Evolutionary conservation across 2,113 vertebrate species (phyloP).

Genomic region (Nipponia nippon): DNA sequence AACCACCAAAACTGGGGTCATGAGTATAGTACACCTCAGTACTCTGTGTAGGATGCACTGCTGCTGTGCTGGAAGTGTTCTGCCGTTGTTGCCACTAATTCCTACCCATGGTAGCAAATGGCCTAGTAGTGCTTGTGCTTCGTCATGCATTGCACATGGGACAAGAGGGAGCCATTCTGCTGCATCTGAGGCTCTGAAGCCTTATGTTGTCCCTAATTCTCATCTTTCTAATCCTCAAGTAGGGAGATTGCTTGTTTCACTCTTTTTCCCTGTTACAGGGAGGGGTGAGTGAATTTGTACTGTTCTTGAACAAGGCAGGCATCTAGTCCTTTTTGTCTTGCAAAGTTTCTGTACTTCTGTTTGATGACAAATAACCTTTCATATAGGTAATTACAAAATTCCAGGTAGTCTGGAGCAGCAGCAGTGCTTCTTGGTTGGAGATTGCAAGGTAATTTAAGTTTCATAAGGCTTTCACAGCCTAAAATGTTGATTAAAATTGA

Average conservation of each 20-base stretch:
- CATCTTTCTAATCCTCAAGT: neutral
- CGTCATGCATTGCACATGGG: neutral
- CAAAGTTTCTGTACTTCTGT: neutral
- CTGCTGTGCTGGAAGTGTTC: neutral
- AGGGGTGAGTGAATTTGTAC: neutral
- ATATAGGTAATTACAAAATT: neutral
- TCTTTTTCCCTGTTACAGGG: neutral
- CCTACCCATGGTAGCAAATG: neutral
- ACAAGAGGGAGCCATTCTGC: neutral
- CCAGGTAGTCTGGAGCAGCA: neutral
- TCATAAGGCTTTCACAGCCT: neutral
- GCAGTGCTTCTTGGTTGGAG: neutral
- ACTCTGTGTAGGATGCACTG: neutral
- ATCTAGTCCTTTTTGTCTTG: neutral
- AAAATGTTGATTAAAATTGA: neutral
- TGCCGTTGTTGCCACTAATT: neutral
- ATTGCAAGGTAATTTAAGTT: neutral
- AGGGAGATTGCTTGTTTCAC: neutral
- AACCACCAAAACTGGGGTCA: neutral
- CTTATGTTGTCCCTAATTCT: neutral
- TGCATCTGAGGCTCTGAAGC: neutral
- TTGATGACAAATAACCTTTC: neutral
- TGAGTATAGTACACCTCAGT: neutral
- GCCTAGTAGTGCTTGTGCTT: neutral
- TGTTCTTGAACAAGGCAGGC: neutral